These are phyloP conservation scores for Yponomeuta sedellus DNA, from an alignment of 2,888 invertebrate genomes.

Conservation along the genomic window DNA sequence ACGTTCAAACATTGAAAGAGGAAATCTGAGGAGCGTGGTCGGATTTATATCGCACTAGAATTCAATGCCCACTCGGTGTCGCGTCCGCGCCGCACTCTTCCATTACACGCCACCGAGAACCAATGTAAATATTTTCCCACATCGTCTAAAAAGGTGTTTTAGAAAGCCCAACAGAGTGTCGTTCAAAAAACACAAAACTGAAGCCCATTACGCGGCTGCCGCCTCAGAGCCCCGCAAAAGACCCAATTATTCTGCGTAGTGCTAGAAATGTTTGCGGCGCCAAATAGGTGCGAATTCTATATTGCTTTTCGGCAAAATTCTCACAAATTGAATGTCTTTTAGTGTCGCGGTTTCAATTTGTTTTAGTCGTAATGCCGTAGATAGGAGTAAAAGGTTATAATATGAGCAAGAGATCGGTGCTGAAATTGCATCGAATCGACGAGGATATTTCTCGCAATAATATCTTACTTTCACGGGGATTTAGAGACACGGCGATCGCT, in stretches of 20 bases:
- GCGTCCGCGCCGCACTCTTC: not conserved
- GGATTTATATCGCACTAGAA: not conserved
- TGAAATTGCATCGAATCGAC: conserved; percentile 20
- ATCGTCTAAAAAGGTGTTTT: conserved; percentile 30
- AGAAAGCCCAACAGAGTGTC: conserved; percentile 42
- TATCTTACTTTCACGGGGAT: conserved; percentile 14
- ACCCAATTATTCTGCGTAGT: conserved; percentile 64
- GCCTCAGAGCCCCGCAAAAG: conserved; percentile 62
- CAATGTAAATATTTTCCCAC: not conserved
- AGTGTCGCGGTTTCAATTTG: not conserved
- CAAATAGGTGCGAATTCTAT: not conserved
- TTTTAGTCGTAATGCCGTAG: not conserved
- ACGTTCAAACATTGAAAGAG: not conserved
- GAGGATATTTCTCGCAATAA: conserved; percentile 7
- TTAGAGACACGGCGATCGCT: conserved; percentile 1
- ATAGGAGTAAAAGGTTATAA: not conserved
- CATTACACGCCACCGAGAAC: not conserved
- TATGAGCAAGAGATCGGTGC: not conserved
- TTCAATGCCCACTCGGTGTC: conserved; percentile 2
- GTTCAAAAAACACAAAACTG: conserved; percentile 56
- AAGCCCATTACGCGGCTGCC: conserved; percentile 55
- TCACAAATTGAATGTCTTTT: conserved; percentile 1
- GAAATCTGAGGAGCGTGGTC: not conserved
- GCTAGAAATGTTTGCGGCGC: conserved; percentile 41
- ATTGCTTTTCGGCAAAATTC: conserved; percentile 18